These are phyloP conservation scores for Halotydeus destructor DNA, from an alignment of 1,140 invertebrate species.

Conservation along the genomic window DNA sequence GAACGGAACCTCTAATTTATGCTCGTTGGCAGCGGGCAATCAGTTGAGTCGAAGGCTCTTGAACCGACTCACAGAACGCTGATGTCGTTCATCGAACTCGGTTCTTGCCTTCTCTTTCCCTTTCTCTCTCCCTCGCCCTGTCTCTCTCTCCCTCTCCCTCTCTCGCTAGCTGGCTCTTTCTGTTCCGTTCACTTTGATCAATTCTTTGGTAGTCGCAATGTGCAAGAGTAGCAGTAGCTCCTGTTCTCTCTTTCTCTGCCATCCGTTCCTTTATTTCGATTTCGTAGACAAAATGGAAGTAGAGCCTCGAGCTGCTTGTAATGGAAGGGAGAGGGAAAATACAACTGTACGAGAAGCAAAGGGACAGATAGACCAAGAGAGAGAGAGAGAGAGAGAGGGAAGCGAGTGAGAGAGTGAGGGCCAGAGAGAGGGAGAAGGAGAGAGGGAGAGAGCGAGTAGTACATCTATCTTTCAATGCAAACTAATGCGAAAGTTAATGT, in stretches of 20 bases:
- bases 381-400: not conserved
- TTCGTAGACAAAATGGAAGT: not conserved
- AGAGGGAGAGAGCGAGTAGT: no score
- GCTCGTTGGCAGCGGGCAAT: not conserved
- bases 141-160: slow-evolving; percentile 1
- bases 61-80: not conserved
- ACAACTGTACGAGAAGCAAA: not conserved
- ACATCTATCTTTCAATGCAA: no score
- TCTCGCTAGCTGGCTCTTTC: not conserved
- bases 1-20: no score
- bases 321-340: slow-evolving; percentile 1
- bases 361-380: not conserved
- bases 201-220: not conserved
- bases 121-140: not conserved
- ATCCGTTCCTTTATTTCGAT: not conserved
- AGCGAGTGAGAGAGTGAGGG: not conserved
- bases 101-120: not conserved
- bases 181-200: not conserved
- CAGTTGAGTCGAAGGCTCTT: not conserved
- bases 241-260: not conserved
- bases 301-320: not conserved
- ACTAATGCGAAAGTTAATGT: no score
- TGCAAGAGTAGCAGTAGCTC: not conserved
- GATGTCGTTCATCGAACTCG: not conserved
- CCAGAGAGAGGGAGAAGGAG: slow-evolving; percentile 1